A percentile compares a stretch with the other conserved stretches of the same genome.
Conservation (phyloP, 2,113 vertebrate species). For the Anhinga rufa region DNA sequence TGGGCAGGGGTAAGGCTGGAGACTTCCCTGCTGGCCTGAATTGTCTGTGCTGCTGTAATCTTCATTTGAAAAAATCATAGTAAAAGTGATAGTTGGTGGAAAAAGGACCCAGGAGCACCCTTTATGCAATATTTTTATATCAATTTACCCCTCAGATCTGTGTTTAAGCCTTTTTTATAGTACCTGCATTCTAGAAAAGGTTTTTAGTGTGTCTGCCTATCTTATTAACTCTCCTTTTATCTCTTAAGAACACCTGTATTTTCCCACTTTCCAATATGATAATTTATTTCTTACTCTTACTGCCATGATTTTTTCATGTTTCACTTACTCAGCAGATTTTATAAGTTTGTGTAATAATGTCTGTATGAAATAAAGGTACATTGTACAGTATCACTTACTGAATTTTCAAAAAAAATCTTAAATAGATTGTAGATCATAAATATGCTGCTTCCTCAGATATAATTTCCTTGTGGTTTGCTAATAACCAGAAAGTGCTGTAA, state of each 20-base stretch:
- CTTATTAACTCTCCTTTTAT: background rate
- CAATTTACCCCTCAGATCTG: background rate
- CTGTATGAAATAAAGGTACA: background rate
- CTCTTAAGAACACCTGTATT: background rate
- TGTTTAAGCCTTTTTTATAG: background rate
- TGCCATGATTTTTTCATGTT: background rate
- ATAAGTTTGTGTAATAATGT: background rate
- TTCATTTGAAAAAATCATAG: background rate
- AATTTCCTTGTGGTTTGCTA: background rate
- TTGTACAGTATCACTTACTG: background rate
- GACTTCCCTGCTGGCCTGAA: background rate
- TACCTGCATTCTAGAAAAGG: background rate
- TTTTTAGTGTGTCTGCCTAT: background rate
- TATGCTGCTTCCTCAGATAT: background rate
- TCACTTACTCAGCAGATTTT: background rate
- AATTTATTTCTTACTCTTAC: background rate
- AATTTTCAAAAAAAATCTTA: background rate
- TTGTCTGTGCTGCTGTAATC: background rate
- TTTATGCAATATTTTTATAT: background rate
- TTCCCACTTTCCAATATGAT: background rate
- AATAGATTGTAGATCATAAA: background rate
- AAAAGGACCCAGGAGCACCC: background rate
- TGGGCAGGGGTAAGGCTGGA: background rate
- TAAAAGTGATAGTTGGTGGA: background rate
- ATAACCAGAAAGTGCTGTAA: background rate